Conservation (phyloP, 2,113 vertebrate species). For the Oncorhynchus nerka region DNA sequence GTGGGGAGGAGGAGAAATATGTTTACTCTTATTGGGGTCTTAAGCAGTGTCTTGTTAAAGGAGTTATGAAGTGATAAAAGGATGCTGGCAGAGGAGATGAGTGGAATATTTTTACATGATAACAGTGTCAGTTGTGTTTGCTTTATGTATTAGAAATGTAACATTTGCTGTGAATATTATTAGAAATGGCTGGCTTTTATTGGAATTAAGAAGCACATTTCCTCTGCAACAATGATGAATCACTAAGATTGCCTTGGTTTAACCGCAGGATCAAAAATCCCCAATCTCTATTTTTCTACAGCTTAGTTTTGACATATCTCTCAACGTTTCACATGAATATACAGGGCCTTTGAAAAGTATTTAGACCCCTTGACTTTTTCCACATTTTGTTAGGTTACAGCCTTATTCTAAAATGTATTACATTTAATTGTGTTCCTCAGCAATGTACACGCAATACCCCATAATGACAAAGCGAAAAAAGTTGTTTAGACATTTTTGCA, state of each 20-base stretch:
- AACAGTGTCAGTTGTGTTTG: conserved; percentile 12
- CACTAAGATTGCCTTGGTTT: neutral
- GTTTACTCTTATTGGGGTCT: neutral
- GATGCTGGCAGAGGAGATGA: neutral
- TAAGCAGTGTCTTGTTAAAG: neutral
- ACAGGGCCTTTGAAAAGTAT: too few relatives aligned
- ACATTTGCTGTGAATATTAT: conserved; percentile 1
- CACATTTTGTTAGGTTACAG: too few relatives aligned
- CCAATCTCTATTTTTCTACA: neutral
- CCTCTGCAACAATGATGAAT: neutral
- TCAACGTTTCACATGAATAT: neutral
- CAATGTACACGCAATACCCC: too few relatives aligned
- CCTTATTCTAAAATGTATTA: too few relatives aligned
- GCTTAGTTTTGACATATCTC: neutral
- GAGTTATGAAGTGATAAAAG: neutral
- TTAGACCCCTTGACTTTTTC: too few relatives aligned
- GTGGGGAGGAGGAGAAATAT: neutral
- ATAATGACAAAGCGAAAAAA: too few relatives aligned
- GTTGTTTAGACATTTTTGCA: too few relatives aligned
- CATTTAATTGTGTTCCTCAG: too few relatives aligned
- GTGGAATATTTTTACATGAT: conserved; percentile 7
- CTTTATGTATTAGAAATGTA: conserved; percentile 8
- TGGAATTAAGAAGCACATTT: neutral
- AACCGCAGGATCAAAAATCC: neutral
- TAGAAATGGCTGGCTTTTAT: neutral